A percentile compares a stretch with the other conserved stretches of the same genome.
These are phyloP conservation scores for Bombyx mandarina DNA, from an alignment of 1,140 invertebrate genomes.

Conservation along the genomic window DNA sequence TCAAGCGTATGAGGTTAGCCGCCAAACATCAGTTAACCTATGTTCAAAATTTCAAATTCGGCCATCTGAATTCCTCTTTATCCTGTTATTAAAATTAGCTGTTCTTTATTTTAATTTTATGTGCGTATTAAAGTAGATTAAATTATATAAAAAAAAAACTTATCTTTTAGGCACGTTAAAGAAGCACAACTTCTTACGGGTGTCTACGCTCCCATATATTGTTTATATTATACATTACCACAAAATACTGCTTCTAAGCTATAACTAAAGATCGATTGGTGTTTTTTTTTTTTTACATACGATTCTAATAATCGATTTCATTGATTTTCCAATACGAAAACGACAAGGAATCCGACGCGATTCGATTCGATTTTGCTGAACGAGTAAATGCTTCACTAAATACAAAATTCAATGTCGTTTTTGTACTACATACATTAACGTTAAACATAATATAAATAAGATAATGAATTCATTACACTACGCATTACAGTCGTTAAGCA, in stretches of 20 bases:
- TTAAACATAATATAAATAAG: slow-evolving; percentile 54
- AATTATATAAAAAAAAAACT: no score
- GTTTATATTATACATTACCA: slow-evolving; percentile 34
- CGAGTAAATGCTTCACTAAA: slow-evolving; percentile 42
- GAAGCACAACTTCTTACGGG: no score
- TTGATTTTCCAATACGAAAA: slow-evolving; percentile 30
- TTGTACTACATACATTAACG: slow-evolving; percentile 24
- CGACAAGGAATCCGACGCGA: slow-evolving; percentile 28
- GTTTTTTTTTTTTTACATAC: slow-evolving; percentile 35
- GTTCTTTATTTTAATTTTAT: no score
- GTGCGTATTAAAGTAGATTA: no score
- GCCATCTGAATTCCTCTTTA: no score
- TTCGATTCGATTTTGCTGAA: slow-evolving; percentile 13
- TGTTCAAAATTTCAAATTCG: no score
- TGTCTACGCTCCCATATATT: neutral
- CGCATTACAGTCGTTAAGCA: slow-evolving; percentile 30
- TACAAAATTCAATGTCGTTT: slow-evolving; percentile 37
- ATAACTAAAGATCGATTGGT: slow-evolving; percentile 42
- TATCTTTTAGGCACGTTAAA: no score
- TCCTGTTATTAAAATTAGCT: no score
- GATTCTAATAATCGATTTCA: slow-evolving; percentile 33
- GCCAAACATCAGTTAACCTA: no score
- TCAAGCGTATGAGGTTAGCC: no score
- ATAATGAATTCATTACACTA: slow-evolving; percentile 28
- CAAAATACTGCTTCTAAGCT: slow-evolving; percentile 58